phyloP scores from a whole-genome alignment of 2,113 vertebrate genomes.

The Condylura cristata region DNA sequence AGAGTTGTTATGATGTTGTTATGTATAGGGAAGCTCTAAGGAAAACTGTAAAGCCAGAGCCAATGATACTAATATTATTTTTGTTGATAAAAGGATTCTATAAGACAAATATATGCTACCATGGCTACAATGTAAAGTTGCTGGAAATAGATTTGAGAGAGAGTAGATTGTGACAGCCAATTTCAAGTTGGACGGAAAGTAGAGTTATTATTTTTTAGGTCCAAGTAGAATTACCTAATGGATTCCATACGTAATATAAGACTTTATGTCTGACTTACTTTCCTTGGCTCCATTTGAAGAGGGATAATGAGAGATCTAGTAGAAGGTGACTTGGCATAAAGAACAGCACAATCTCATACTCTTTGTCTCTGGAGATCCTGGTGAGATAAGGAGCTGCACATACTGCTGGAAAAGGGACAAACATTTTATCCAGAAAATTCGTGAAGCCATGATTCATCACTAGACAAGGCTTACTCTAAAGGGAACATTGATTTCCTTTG shows the following conservation, averaged over 20 bases:
- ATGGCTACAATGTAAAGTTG: slow-evolving; percentile 51
- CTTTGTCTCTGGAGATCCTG: not conserved
- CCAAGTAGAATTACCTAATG: slow-evolving; percentile 59
- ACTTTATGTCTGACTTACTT: slow-evolving; percentile 13
- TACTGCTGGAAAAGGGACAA: slow-evolving; percentile 3
- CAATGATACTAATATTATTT: slow-evolving; percentile 47
- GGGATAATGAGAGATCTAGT: slow-evolving; percentile 4
- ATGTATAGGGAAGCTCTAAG: not conserved
- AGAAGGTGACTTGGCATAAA: slow-evolving; percentile 27
- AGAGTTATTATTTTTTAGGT: slow-evolving; percentile 63
- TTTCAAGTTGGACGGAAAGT: slow-evolving; percentile 67
- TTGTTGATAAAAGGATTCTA: slow-evolving; percentile 54
- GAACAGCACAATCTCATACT: not conserved
- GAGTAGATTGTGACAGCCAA: not conserved
- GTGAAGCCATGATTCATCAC: not conserved
- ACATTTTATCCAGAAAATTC: slow-evolving; percentile 35
- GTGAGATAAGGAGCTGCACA: slow-evolving; percentile 20
- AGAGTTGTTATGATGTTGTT: not conserved
- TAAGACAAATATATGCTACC: slow-evolving; percentile 42
- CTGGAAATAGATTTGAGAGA: slow-evolving; percentile 61
- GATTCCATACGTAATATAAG: slow-evolving; percentile 56
- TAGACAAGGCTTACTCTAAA: not conserved
- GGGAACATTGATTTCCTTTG: not conserved
- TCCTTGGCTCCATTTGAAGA: not conserved
- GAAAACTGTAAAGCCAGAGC: slow-evolving; percentile 23